Percentiles rank a stretch among this genome's conserved stretches.
Evolutionary conservation across 2,888 invertebrate genomes (phyloP).

Genomic region (Ormyrus thymus): DNA sequence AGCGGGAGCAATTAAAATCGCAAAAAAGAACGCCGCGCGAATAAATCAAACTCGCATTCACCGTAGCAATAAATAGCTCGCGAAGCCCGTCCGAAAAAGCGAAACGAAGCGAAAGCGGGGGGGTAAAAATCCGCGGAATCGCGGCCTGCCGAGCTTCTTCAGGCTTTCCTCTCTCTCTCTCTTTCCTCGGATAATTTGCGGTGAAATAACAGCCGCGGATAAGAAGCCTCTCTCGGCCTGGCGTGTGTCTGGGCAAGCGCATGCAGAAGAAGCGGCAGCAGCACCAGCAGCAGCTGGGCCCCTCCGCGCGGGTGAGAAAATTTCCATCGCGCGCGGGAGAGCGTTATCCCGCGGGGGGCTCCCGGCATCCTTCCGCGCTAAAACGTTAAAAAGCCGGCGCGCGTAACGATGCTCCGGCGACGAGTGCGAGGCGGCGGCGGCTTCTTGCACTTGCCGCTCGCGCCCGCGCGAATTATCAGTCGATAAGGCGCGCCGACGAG

Average conservation of each 20-base stretch:
- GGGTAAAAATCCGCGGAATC: slow-evolving; percentile 8
- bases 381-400: slow-evolving; percentile 13
- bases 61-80: slow-evolving; percentile 8
- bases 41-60: slow-evolving; percentile 36
- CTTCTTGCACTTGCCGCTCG: slow-evolving; percentile 45
- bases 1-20: slow-evolving; percentile 7
- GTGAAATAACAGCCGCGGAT: slow-evolving; percentile 6
- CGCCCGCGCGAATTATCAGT: slow-evolving; percentile 41
- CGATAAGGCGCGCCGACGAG: slow-evolving; percentile 25
- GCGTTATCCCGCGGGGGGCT: slow-evolving; percentile 17
- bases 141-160: not conserved
- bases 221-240: not conserved
- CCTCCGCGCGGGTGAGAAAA: not conserved
- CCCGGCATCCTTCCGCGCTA: slow-evolving; percentile 23
- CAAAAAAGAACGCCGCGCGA: slow-evolving; percentile 12
- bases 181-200: slow-evolving; percentile 1
- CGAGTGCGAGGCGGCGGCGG: slow-evolving; percentile 5
- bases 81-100: no score
- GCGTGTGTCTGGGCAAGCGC: not conserved
- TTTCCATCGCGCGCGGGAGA: no score
- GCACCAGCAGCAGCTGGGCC: not conserved
- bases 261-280: not conserved
- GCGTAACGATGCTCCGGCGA: slow-evolving; percentile 37
- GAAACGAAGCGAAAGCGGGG: not conserved
- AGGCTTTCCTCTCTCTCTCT: not conserved